Conservation (phyloP, 2,113 vertebrate species). For the Melanotaenia duboulayi region DNA sequence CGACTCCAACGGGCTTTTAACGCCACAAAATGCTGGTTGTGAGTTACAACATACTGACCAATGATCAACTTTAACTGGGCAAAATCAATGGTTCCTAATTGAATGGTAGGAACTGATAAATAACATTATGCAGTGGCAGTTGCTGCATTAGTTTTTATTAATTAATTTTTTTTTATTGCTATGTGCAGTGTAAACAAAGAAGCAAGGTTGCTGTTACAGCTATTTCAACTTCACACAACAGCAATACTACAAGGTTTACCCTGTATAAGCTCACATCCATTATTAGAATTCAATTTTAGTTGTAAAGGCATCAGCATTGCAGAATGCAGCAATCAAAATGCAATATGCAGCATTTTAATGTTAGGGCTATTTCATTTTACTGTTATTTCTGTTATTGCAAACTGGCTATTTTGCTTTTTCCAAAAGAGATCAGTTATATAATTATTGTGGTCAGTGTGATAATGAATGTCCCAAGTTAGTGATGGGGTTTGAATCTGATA, state of each 20-base stretch:
- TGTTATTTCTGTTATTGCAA: too few relatives aligned
- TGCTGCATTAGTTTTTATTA: conserved; percentile 41
- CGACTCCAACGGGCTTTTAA: conserved; percentile 32
- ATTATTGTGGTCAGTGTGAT: too few relatives aligned
- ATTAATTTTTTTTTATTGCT: conserved; percentile 34
- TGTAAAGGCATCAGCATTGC: too few relatives aligned
- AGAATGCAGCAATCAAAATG: too few relatives aligned
- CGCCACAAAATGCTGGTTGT: conserved; percentile 14
- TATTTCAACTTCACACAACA: conserved; percentile 2
- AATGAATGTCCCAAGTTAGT: too few relatives aligned
- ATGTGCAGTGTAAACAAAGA: conserved; percentile 28
- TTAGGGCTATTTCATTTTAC: too few relatives aligned
- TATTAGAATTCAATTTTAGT: too few relatives aligned
- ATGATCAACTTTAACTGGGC: conserved; percentile 57
- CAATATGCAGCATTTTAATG: too few relatives aligned
- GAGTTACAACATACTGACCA: conserved; percentile 56
- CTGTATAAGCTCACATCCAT: background rate
- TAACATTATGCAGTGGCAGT: conserved; percentile 9
- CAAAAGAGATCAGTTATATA: too few relatives aligned
- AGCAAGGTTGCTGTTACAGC: background rate
- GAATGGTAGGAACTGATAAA: conserved; percentile 55
- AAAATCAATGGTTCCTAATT: conserved; percentile 66
- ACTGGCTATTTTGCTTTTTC: too few relatives aligned
- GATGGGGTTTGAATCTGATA: too few relatives aligned
- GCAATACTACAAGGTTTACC: background rate